phyloP scores from a whole-genome alignment of 2,797 vertebrate genomes.

The Cheirogaleus major region DNA sequence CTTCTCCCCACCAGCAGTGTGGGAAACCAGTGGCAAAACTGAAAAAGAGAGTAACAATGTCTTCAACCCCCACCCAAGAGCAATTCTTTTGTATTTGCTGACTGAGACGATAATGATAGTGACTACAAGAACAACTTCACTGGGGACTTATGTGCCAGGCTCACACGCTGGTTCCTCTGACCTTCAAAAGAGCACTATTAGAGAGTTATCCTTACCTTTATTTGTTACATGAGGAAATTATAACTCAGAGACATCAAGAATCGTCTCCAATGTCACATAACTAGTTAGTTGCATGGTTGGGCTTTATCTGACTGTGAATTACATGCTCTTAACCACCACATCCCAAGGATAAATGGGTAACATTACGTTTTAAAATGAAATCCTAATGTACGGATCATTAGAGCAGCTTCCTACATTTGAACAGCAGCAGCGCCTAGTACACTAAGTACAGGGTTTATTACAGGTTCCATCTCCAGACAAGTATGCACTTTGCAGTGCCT shows the following conservation, averaged over 20 bases:
- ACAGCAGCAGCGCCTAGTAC: background rate
- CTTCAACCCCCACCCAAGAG: background rate
- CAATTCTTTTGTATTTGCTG: background rate
- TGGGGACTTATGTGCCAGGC: background rate
- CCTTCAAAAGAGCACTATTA: too few species aligned
- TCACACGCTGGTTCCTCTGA: background rate
- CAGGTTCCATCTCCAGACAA: fast-evolving
- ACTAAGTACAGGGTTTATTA: fast-evolving
- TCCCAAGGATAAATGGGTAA: background rate
- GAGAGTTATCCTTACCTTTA: background rate
- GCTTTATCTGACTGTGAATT: background rate
- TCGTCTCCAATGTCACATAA: background rate
- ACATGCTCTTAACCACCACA: background rate
- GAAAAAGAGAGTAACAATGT: background rate
- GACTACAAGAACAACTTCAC: background rate
- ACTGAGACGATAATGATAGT: fast-evolving
- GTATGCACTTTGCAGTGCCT: fast-evolving
- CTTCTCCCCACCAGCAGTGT: background rate
- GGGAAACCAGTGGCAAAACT: background rate
- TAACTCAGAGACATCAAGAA: background rate
- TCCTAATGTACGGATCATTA: background rate
- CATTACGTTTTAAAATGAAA: background rate
- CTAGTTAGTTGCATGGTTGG: background rate
- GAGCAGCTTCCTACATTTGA: background rate
- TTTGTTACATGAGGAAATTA: background rate